Evolutionary conservation across 2,797 vertebrate species (phyloP).

Genomic region (Tadarida brasiliensis): DNA sequence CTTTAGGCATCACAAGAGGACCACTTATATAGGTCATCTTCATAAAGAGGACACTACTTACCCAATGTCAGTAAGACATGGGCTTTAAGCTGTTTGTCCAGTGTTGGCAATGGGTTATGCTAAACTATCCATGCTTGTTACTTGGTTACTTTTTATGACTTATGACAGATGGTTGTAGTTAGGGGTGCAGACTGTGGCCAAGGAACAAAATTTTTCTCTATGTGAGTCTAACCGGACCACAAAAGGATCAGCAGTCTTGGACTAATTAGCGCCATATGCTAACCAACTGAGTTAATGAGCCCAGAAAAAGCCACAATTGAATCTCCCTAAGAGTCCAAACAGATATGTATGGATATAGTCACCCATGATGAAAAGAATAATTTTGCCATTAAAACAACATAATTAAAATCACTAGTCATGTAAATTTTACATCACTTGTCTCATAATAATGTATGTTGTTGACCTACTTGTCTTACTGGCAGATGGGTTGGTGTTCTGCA

Average conservation of each 20-base stretch:
- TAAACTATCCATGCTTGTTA: constrained; percentile 65
- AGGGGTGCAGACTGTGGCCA: constrained; percentile 34
- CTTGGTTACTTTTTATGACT: constrained; percentile 63
- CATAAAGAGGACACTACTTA: neutral
- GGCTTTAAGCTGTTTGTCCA: neutral
- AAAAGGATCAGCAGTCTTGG: constrained; percentile 72
- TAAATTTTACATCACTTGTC: constrained; percentile 44
- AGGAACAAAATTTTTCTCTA: constrained; percentile 70
- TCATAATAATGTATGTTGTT: neutral
- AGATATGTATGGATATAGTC: constrained; percentile 65
- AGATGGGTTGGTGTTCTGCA: constrained; percentile 88
- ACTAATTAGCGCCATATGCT: constrained; percentile 81
- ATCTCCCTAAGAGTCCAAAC: constrained; percentile 57
- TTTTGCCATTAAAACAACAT: constrained; percentile 61
- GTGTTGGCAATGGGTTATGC: neutral
- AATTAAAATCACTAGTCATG: constrained; percentile 56
- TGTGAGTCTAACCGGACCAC: constrained; percentile 74
- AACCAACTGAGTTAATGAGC: constrained; percentile 77
- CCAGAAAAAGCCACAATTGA: constrained; percentile 73
- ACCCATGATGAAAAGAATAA: constrained; percentile 74
- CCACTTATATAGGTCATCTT: neutral
- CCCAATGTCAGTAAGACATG: neutral
- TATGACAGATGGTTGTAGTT: constrained; percentile 69
- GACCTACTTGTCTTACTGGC: constrained; percentile 88
- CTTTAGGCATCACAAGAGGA: neutral